Evolutionary conservation across 2,113 vertebrate species (phyloP).

Genomic region (Hypanus sabinus): DNA sequence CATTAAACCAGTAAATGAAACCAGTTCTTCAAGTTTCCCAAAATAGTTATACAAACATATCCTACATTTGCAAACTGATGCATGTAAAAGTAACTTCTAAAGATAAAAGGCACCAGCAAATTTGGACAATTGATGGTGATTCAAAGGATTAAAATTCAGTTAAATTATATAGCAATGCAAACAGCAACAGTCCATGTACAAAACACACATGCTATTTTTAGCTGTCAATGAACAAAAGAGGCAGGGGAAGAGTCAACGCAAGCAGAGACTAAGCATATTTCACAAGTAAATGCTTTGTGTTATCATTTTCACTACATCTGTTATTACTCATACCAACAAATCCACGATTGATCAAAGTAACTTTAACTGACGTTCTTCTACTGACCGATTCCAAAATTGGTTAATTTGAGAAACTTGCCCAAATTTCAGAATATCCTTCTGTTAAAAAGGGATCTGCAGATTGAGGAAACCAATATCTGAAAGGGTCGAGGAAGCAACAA

Average conservation of each 20-base stretch:
- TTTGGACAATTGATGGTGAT: background rate
- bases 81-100: background rate
- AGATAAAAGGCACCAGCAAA: background rate
- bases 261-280: background rate
- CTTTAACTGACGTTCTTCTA: background rate
- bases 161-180: background rate
- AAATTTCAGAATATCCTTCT: background rate
- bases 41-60: background rate
- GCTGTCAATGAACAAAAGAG: background rate
- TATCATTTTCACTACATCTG: background rate
- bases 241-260: background rate
- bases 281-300: background rate
- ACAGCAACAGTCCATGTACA: background rate
- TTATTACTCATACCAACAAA: background rate
- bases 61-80: background rate
- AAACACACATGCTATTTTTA: background rate
- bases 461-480: background rate
- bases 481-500: too few relatives aligned
- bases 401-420: background rate
- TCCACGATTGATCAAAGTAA: background rate
- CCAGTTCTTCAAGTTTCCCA: background rate
- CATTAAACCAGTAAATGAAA: background rate
- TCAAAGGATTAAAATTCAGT: background rate
- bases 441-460: background rate
- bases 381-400: background rate